Base-by-base conservation (phyloP, 2,888 invertebrate species). In the Mythimna ferrago region DNA sequence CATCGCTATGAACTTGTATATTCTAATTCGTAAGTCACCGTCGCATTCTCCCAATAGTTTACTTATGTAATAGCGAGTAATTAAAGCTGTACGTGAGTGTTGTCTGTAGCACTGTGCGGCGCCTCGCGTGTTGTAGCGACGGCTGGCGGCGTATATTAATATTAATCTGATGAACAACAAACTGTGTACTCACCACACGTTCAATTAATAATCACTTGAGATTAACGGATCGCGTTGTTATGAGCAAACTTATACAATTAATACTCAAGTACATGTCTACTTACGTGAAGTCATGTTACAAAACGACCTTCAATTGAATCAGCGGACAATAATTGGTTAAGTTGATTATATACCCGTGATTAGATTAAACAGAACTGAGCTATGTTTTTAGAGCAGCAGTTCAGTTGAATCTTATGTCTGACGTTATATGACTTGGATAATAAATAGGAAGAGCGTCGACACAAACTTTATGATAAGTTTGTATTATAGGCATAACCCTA, bases 161-260 rank as follows among this genome's bases (percentile, higher is more conserved):
- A 77, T 81, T 71, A 81, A 81, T 77, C 64, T 64, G 81, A 79
- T 81, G 41, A 66, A 77, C 82, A 77, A 67, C 66, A 60, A 35
- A 48, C 48, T 58, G 56, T 68, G 35, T 81, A 56, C 48, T 58
- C 21, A 68, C 48, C 51, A 72, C 80, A 78, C 35, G 58, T 73
- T 16, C 61, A 67, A 73, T 71, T 80, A 79, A 71, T 74, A 79
- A 72, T 65, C 58, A 73, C 69, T 78, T 67, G 61, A 67, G 65
- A 69, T 69, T 66, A 66, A 56, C 63, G 44, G 58, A 62, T 63
- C 26, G 41, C 38, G 21, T 32, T 56, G 38, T 54, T 61, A 7
- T 48, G 14, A 58, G 38, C 32, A 56, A 67, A 65, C 58, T 56
- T 69, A n/a, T 26, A 56, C 54, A 63, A 32, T 58, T 5, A 76